These are phyloP conservation scores for Mesitornis unicolor DNA, from an alignment of 2,113 vertebrate species.

Conservation along the genomic window DNA sequence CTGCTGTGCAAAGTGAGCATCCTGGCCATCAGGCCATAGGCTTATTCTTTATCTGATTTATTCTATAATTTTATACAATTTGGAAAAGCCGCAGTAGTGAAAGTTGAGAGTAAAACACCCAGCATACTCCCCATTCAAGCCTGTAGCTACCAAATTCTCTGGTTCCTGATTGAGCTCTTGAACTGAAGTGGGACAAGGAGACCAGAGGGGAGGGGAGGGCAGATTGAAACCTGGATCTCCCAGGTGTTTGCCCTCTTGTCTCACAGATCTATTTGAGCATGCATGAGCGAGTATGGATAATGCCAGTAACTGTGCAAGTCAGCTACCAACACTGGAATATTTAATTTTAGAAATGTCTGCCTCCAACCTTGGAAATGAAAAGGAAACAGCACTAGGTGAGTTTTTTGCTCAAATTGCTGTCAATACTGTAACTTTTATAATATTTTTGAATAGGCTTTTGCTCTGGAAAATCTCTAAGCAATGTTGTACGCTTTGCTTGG, in stretches of 20 bases:
- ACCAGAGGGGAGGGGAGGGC: background rate
- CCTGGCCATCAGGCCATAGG: background rate
- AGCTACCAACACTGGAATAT: background rate
- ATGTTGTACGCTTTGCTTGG: background rate
- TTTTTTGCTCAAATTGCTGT: background rate
- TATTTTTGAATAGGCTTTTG: background rate
- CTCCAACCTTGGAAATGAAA: background rate
- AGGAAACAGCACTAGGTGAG: background rate
- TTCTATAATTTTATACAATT: background rate
- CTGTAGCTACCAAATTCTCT: background rate
- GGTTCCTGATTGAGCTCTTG: background rate
- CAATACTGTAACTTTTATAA: background rate
- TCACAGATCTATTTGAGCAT: accelerated
- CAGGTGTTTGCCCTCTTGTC: background rate
- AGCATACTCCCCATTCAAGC: background rate
- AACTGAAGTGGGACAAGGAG: background rate
- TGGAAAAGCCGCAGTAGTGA: background rate
- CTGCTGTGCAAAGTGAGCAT: background rate
- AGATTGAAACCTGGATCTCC: background rate
- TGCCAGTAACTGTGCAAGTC: background rate
- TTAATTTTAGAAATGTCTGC: background rate
- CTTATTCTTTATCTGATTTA: background rate
- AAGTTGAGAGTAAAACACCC: background rate
- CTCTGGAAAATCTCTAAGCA: background rate
- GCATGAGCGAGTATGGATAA: background rate